Evolutionary conservation across 1,140 invertebrate genomes (phyloP).

Genomic region (Pinna nobilis): DNA sequence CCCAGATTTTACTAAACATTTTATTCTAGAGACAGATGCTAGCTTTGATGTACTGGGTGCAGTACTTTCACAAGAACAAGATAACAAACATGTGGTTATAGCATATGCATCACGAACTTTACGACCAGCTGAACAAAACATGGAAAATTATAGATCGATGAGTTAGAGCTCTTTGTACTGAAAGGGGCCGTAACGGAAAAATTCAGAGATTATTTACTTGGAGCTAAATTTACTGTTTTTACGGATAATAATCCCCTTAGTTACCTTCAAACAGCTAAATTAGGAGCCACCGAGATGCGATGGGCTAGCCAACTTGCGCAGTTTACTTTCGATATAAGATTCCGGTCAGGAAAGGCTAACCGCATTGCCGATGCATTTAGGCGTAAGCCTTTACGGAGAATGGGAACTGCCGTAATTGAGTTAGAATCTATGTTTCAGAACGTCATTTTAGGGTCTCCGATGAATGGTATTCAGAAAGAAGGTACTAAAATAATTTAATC

Average conservation of each 20-base stretch:
- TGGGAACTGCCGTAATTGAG: background rate
- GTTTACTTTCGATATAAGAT: slow-evolving; percentile 45
- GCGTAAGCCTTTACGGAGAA: slow-evolving; percentile 13
- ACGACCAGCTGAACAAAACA: background rate
- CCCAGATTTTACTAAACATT: slow-evolving; percentile 43
- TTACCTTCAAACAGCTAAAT: slow-evolving; percentile 40
- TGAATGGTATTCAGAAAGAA: background rate
- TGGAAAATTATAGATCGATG: slow-evolving; percentile 33
- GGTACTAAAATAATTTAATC: background rate
- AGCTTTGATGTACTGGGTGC: background rate
- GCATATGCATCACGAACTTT: slow-evolving; percentile 6
- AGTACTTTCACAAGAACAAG: background rate
- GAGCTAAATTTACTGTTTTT: slow-evolving; percentile 27
- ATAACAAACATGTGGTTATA: background rate
- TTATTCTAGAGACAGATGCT: slow-evolving; percentile 49
- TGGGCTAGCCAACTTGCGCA: slow-evolving; percentile 48
- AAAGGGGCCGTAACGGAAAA: slow-evolving; percentile 50
- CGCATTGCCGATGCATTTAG: slow-evolving; percentile 36
- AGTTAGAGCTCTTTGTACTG: slow-evolving; percentile 40
- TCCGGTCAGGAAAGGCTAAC: slow-evolving; percentile 24
- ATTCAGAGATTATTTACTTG: slow-evolving; percentile 38
- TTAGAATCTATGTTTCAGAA: slow-evolving; percentile 4
- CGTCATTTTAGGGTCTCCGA: background rate
- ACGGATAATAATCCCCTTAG: slow-evolving; percentile 44
- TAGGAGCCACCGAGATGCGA: slow-evolving; percentile 45